A percentile compares a stretch with the other conserved stretches of the same genome.
These are phyloP conservation scores for Phasianus colchicus DNA, from an alignment of 2,113 vertebrate species.

Conservation along the genomic window DNA sequence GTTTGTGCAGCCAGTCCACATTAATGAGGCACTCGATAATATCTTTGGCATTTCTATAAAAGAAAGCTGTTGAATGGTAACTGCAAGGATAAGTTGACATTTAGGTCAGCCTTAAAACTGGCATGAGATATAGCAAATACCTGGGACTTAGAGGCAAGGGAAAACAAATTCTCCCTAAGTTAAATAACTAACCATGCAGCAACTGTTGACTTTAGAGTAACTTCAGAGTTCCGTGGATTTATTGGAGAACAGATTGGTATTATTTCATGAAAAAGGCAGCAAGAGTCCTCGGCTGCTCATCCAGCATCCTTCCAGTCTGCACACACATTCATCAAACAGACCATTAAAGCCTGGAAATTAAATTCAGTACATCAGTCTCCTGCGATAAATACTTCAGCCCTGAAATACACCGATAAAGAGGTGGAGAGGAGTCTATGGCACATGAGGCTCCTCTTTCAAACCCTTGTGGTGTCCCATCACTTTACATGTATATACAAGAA, in stretches of 20 bases:
- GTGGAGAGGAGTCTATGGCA: neutral
- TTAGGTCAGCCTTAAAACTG: conserved; percentile 70
- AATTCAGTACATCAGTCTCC: neutral
- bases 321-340: neutral
- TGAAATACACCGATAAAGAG: neutral
- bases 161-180: conserved; percentile 67
- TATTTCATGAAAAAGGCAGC: conserved; percentile 19
- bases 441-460: neutral
- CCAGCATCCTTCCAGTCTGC: neutral
- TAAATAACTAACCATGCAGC: conserved; percentile 67
- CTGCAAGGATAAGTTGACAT: conserved; percentile 63
- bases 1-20: conserved; percentile 55
- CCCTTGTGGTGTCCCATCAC: neutral
- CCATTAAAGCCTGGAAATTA: neutral
- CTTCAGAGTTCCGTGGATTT: conserved; percentile 40
- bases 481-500: neutral
- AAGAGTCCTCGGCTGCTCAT: conserved; percentile 8
- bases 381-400: neutral
- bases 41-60: conserved; percentile 72
- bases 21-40: conserved; percentile 64
- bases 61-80: conserved; percentile 65
- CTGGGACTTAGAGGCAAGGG: conserved; percentile 60
- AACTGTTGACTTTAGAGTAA: conserved; percentile 70
- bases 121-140: conserved; percentile 66
- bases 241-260: conserved; percentile 63